These are phyloP conservation scores for Eupeodes latifasciatus DNA, from an alignment of 2,888 invertebrate species.

Conservation along the genomic window DNA sequence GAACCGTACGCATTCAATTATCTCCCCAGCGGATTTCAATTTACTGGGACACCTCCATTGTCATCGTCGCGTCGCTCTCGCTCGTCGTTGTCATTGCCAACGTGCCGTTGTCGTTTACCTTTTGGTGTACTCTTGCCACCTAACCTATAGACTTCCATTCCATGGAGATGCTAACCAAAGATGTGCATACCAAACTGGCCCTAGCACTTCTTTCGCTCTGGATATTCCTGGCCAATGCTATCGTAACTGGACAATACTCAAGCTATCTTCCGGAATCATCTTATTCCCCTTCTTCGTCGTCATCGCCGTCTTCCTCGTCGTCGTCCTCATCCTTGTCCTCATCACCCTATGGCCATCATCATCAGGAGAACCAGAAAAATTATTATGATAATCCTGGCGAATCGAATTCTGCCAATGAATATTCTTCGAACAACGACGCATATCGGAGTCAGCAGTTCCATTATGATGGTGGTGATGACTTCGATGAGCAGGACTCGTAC, in stretches of 20 bases:
- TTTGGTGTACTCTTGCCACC: slow-evolving; percentile 15
- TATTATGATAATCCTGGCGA: slow-evolving; percentile 55
- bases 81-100: background rate
- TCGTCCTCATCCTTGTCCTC: slow-evolving; percentile 21
- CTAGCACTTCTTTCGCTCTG: slow-evolving; percentile 46
- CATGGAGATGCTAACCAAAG: slow-evolving; percentile 49
- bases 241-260: slow-evolving; percentile 51
- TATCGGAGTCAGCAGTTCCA: slow-evolving; percentile 47
- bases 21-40: slow-evolving; percentile 57
- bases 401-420: slow-evolving; percentile 19
- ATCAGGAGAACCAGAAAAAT: slow-evolving; percentile 58
- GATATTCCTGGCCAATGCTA: slow-evolving; percentile 40
- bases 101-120: background rate
- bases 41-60: slow-evolving; percentile 22
- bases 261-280: slow-evolving; percentile 56
- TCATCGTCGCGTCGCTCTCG: background rate
- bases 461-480: slow-evolving; percentile 23
- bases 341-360: slow-evolving; percentile 45
- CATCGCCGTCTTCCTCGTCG: slow-evolving; percentile 16
- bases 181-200: slow-evolving; percentile 34
- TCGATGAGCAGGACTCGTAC: slow-evolving; percentile 23
- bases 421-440: slow-evolving; percentile 24
- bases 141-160: slow-evolving; percentile 22
- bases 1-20: slow-evolving; percentile 67
- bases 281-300: slow-evolving; percentile 26